Evolutionary conservation across 30 jellyfish, hydroid and myxozoan genomes (phyloP).

Genomic region (Pseudorhiza aurosa): DNA sequence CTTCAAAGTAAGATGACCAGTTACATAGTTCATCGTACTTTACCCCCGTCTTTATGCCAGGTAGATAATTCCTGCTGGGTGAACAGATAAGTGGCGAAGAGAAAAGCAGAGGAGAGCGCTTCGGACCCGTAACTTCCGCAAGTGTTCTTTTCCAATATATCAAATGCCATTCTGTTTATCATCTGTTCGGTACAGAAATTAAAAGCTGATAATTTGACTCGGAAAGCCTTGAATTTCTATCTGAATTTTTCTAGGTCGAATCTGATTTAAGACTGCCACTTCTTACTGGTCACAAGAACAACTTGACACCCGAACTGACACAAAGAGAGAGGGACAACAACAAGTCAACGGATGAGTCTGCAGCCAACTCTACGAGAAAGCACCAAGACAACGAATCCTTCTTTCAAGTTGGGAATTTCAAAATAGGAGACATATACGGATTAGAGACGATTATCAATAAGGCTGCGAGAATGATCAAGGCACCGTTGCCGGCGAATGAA

Average conservation of each 20-base stretch:
- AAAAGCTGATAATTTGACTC: too few relatives aligned
- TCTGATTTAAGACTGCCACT: slow-evolving; percentile 44
- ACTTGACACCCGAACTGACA: neutral
- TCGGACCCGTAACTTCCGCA: too few relatives aligned
- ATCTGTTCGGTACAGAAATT: too few relatives aligned
- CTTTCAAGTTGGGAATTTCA: slow-evolving; percentile 47
- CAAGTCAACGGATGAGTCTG: neutral
- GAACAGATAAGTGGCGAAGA: too few relatives aligned
- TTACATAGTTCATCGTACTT: too few relatives aligned
- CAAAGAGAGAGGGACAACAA: neutral
- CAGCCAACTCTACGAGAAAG: neutral
- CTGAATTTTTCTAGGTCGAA: slow-evolving; percentile 9
- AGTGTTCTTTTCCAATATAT: too few relatives aligned
- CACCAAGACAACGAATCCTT: slow-evolving; percentile 33
- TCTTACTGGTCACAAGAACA: slow-evolving; percentile 21
- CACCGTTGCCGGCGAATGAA: slow-evolving; percentile 1
- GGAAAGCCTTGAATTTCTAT: too few relatives aligned
- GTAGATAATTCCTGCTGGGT: too few relatives aligned
- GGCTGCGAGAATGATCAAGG: slow-evolving; percentile 40
- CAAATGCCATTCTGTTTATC: too few relatives aligned
- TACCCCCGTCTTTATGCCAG: too few relatives aligned
- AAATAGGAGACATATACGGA: slow-evolving; percentile 65
- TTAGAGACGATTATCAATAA: slow-evolving; percentile 27
- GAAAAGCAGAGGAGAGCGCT: too few relatives aligned
- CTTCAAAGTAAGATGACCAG: too few relatives aligned